Conservation (phyloP, 2,113 vertebrate species). For the Actinemys pallida region DNA sequence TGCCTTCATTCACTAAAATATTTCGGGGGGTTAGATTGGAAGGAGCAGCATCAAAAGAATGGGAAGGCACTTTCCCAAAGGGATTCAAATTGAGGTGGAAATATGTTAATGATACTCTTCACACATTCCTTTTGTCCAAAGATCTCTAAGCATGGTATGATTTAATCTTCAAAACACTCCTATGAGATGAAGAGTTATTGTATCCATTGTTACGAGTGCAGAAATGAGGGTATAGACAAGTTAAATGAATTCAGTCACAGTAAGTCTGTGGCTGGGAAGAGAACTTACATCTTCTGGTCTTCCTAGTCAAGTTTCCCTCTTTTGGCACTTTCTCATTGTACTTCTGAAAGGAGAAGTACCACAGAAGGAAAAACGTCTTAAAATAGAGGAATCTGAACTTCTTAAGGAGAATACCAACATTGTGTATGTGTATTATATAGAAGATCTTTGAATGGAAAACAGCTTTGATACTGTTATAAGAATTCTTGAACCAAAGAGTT, state of each 20-base stretch:
- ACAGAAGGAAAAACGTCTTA: neutral
- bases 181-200: neutral
- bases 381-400: neutral
- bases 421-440: accelerated
- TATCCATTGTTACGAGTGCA: neutral
- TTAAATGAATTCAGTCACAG: neutral
- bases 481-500: accelerated
- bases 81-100: neutral
- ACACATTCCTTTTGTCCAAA: neutral
- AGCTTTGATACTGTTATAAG: neutral
- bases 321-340: neutral
- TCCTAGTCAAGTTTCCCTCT: neutral
- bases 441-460: neutral
- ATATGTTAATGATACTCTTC: neutral
- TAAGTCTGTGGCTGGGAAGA: neutral
- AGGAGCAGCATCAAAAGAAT: neutral
- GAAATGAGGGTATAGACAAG: neutral
- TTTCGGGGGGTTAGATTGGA: neutral
- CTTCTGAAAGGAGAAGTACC: neutral
- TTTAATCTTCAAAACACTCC: neutral
- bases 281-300: neutral
- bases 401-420: accelerated
- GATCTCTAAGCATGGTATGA: neutral
- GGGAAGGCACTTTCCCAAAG: neutral
- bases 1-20: neutral